Percentiles rank a stretch among this genome's conserved stretches.
Evolutionary conservation across 2,113 vertebrate species (phyloP).

Genomic region (Toxotes chatareus): DNA sequence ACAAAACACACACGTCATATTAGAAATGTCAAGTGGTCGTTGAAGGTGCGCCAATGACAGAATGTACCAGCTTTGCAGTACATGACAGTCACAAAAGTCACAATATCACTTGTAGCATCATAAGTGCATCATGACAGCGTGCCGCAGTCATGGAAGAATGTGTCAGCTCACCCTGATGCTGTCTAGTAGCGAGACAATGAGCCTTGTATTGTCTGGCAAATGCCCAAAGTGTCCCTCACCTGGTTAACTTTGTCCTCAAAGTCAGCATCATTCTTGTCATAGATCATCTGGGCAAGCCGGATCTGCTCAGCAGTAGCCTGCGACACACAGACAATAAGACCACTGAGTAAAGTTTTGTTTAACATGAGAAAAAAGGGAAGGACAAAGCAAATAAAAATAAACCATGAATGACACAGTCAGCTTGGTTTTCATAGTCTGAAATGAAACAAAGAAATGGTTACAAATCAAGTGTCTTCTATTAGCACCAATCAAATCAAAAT

Average conservation of each 20-base stretch:
- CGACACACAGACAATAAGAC: slow-evolving; percentile 11
- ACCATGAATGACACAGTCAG: not conserved
- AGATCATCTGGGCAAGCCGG: slow-evolving; percentile 98
- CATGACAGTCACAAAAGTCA: not conserved
- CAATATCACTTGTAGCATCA: not conserved
- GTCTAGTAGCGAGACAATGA: slow-evolving; percentile 1
- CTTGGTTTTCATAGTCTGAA: not conserved
- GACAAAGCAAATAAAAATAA: not conserved
- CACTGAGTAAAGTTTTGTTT: not conserved
- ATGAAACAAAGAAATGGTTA: not conserved
- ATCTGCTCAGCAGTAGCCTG: slow-evolving; percentile 98
- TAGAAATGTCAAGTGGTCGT: not conserved
- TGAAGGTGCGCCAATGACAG: not conserved
- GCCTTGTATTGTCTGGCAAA: not conserved
- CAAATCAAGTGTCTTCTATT: not conserved
- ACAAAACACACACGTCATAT: not conserved
- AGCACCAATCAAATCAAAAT: not conserved
- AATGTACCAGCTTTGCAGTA: not conserved
- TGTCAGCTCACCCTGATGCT: not conserved
- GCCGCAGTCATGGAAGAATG: not conserved
- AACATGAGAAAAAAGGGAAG: not conserved
- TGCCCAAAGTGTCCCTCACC: slow-evolving; percentile 78
- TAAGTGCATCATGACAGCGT: too few relatives aligned
- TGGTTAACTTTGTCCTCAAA: slow-evolving; percentile 99
- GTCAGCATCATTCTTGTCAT: slow-evolving; percentile 98